A percentile compares a stretch with the other conserved stretches of the same genome.
phyloP scores from a whole-genome alignment of 2,113 vertebrate species.

The Rhizomys pruinosus region DNA sequence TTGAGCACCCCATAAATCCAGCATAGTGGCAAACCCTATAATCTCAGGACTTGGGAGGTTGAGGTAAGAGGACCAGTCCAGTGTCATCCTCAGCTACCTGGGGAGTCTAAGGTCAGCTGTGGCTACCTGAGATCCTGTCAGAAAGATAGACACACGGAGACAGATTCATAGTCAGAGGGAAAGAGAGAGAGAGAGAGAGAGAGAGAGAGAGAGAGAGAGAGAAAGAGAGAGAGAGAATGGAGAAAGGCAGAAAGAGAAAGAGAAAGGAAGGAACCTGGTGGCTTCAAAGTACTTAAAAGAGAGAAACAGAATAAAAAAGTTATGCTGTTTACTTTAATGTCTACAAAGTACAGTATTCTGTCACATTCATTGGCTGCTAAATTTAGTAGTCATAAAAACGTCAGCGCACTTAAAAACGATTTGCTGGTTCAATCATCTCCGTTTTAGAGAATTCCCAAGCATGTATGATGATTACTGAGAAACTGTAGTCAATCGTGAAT shows the following conservation, averaged over 20 bases:
- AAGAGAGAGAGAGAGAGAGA: too few relatives aligned
- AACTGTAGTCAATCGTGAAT: conserved; percentile 64
- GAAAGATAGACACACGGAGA: neutral
- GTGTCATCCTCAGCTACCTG: neutral
- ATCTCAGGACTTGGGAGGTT: neutral
- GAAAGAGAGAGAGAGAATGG: accelerated
- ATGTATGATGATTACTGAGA: conserved; percentile 48
- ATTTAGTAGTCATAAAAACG: conserved; percentile 51
- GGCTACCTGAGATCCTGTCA: neutral
- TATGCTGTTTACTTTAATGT: conserved; percentile 22
- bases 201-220: accelerated
- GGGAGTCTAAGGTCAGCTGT: neutral
- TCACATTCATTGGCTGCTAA: conserved; percentile 50
- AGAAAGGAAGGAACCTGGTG: neutral
- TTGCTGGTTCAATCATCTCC: conserved; percentile 56
- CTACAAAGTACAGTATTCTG: conserved; percentile 3
- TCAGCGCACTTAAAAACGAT: conserved; percentile 54
- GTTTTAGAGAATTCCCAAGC: conserved; percentile 51
- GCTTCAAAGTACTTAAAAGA: neutral
- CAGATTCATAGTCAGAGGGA: too few relatives aligned
- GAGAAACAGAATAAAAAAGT: neutral
- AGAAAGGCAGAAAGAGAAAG: too few relatives aligned
- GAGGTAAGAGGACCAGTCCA: neutral
- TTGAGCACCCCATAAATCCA: neutral
- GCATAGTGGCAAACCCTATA: neutral